These are phyloP conservation scores for Vesta saturnalis DNA, from an alignment of 2,888 invertebrate species.

Conservation along the genomic window DNA sequence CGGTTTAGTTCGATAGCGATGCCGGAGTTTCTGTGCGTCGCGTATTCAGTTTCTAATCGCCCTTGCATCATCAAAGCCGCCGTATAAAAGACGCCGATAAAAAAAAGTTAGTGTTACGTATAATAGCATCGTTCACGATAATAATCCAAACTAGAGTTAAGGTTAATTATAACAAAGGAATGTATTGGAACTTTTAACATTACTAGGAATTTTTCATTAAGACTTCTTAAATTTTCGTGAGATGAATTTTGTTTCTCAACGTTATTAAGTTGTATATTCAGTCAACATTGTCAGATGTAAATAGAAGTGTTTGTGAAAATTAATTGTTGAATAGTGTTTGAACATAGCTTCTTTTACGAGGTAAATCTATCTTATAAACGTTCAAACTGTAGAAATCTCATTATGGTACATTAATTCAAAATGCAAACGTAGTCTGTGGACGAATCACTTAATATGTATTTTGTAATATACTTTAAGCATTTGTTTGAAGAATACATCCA, in stretches of 20 bases:
- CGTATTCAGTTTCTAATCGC: conserved; percentile 43
- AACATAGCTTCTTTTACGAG: conserved; percentile 17
- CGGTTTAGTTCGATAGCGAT: conserved; percentile 29
- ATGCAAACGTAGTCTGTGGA: background rate
- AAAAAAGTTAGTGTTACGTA: background rate
- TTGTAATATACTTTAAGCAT: conserved; percentile 15
- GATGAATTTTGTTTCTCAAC: conserved; percentile 7
- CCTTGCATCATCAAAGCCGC: conserved; percentile 40
- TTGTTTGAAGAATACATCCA: too few species aligned
- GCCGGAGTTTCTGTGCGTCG: conserved; percentile 33
- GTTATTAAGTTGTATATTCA: conserved; percentile 6
- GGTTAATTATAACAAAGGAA: too few species aligned
- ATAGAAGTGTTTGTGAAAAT: conserved; percentile 22
- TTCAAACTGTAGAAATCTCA: background rate
- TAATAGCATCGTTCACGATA: background rate
- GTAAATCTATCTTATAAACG: conserved; percentile 9
- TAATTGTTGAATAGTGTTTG: conserved; percentile 18
- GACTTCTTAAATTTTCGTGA: background rate
- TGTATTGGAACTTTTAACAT: background rate
- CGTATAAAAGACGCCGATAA: background rate
- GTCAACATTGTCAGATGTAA: background rate
- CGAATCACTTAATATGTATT: conserved; percentile 15
- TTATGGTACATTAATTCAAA: background rate
- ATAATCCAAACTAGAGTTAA: background rate
- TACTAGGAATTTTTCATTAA: background rate